Conservation (phyloP, 2,888 invertebrate species). For the Microchrysa polita region DNA sequence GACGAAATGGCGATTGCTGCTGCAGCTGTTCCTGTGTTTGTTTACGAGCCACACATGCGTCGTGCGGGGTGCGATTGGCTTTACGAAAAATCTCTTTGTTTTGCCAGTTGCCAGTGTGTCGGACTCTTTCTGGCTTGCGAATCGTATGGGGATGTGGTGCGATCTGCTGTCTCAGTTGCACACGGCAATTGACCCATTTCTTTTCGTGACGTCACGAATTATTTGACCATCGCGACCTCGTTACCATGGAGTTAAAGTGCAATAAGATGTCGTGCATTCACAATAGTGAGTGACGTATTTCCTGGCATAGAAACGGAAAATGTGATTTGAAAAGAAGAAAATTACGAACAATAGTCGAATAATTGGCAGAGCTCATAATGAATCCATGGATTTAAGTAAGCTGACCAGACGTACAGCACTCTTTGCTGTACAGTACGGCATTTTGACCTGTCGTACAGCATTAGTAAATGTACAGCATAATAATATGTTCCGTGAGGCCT, state of each 20-base stretch:
- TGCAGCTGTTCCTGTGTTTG: slow-evolving; percentile 40
- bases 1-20: neutral
- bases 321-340: too few relatives aligned
- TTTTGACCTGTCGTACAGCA: too few relatives aligned
- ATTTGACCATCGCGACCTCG: neutral
- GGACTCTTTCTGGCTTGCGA: neutral
- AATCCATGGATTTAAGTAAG: too few relatives aligned
- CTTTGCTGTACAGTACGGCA: too few relatives aligned
- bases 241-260: slow-evolving; percentile 12
- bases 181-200: slow-evolving; percentile 32
- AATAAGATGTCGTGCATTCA: neutral
- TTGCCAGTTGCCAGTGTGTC: neutral
- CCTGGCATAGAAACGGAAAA: too few relatives aligned
- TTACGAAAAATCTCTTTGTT: neutral
- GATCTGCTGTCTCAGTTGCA: slow-evolving; percentile 7
- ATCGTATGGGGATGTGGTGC: neutral
- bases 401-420: too few relatives aligned
- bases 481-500: too few relatives aligned
- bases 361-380: too few relatives aligned
- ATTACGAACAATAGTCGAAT: too few relatives aligned
- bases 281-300: too few relatives aligned
- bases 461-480: too few relatives aligned
- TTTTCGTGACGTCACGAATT: slow-evolving; percentile 24
- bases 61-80: neutral
- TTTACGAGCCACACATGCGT: slow-evolving; percentile 12